These are phyloP conservation scores for Perizoma flavofasciatum DNA, from an alignment of 2,888 invertebrate genomes.

Conservation along the genomic window DNA sequence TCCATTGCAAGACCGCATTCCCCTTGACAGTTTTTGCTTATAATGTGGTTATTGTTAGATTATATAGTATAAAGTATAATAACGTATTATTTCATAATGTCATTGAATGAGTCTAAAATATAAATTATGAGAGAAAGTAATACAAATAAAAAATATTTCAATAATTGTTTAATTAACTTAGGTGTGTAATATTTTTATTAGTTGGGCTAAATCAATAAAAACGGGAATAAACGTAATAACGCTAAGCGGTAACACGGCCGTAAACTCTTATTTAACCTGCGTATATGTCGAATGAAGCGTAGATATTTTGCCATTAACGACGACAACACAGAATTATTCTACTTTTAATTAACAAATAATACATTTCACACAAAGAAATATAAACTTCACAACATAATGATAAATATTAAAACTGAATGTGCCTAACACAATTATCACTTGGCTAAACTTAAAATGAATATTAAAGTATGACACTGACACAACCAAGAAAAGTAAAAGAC, in stretches of 20 bases:
- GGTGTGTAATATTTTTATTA: too few species aligned
- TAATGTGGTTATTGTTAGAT: too few species aligned
- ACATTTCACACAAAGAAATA: neutral
- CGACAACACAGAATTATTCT: slow-evolving; percentile 14
- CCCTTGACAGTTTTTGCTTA: too few species aligned
- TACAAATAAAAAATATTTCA: too few species aligned
- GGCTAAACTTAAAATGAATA: slow-evolving; percentile 18
- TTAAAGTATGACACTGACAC: slow-evolving; percentile 18
- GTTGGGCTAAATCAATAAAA: too few species aligned
- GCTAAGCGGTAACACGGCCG: neutral
- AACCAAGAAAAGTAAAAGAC: slow-evolving; percentile 14
- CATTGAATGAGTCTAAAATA: too few species aligned
- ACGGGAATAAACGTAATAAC: too few species aligned
- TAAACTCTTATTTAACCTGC: slow-evolving; percentile 1
- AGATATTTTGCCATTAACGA: slow-evolving; percentile 7
- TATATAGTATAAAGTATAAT: too few species aligned
- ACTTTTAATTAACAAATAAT: slow-evolving; percentile 11
- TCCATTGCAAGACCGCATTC: too few species aligned
- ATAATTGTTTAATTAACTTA: too few species aligned
- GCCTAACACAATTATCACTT: slow-evolving; percentile 37
- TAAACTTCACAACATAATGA: neutral
- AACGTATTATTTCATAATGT: too few species aligned
- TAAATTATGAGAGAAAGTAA: too few species aligned
- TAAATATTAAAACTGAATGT: slow-evolving; percentile 2
- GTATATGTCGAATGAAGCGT: slow-evolving; percentile 4